Percentiles rank a stretch among this genome's conserved stretches.
phyloP scores from a whole-genome alignment of 2,888 invertebrate genomes.

The Eulithis prunata region DNA sequence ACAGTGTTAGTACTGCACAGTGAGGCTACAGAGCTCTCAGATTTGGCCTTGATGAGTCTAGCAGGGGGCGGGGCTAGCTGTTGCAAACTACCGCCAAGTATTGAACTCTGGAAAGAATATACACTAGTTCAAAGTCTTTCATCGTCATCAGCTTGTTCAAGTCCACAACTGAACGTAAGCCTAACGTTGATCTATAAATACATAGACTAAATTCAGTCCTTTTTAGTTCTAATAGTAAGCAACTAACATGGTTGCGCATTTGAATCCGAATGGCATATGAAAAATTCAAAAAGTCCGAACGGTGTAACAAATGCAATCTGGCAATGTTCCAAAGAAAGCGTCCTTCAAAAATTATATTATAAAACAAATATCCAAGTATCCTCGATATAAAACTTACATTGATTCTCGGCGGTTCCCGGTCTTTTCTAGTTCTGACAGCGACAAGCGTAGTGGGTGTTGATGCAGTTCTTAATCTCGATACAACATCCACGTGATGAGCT shows the following conservation, averaged over 20 bases:
- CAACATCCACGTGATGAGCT: slow-evolving; percentile 95
- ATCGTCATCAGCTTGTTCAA: too few species aligned
- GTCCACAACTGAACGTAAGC: too few species aligned
- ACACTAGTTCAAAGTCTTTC: neutral
- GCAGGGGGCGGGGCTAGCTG: slow-evolving; percentile 88
- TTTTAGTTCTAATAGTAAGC: neutral
- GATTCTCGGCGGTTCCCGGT: slow-evolving; percentile 37
- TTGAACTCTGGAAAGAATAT: slow-evolving; percentile 57
- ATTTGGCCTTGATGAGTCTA: slow-evolving; percentile 94
- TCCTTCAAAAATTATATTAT: too few species aligned
- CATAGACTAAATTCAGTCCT: too few species aligned
- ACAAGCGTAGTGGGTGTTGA: slow-evolving; percentile 92
- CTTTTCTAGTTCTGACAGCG: slow-evolving; percentile 85
- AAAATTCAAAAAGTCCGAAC: too few species aligned
- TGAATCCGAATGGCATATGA: too few species aligned
- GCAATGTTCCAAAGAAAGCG: too few species aligned
- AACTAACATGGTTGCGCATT: too few species aligned
- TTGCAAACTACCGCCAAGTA: slow-evolving; percentile 88
- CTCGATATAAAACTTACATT: slow-evolving; percentile 20
- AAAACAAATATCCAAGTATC: too few species aligned
- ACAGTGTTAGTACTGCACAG: slow-evolving; percentile 76
- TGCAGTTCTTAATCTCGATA: slow-evolving; percentile 92
- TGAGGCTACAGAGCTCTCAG: slow-evolving; percentile 92
- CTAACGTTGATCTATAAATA: too few species aligned
- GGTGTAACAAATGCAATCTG: too few species aligned